phyloP scores from a whole-genome alignment of 2,888 invertebrate species.

The Chymomyza fuscimana region DNA sequence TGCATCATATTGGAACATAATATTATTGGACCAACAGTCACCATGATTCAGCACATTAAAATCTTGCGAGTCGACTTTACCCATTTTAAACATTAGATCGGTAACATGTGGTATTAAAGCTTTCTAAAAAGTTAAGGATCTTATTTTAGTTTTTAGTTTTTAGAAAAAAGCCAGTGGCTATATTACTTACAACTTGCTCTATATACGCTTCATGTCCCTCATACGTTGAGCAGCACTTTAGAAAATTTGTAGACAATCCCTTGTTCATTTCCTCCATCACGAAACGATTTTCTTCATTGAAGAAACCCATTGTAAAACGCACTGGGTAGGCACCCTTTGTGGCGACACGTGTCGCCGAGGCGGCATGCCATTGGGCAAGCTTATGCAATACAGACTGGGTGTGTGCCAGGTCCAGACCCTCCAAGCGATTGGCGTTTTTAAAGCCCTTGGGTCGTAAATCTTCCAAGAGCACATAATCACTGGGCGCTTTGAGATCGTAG shows the following conservation, averaged over 20 bases:
- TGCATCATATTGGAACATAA: constrained; percentile 65
- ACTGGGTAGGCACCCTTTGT: constrained; percentile 39
- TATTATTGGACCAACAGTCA: constrained; percentile 75
- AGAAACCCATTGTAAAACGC: constrained; percentile 19
- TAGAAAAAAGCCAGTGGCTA: not conserved
- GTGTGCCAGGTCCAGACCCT: constrained; percentile 53
- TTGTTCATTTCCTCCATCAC: constrained; percentile 10
- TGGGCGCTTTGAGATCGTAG: constrained; percentile 37
- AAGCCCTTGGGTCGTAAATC: constrained; percentile 50
- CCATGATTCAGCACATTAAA: constrained; percentile 73
- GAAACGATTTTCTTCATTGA: constrained; percentile 11
- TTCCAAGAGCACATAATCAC: constrained; percentile 49
- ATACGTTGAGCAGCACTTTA: constrained; percentile 18
- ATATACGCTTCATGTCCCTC: constrained; percentile 26
- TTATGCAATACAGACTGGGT: constrained; percentile 51
- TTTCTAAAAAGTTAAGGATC: constrained; percentile 5
- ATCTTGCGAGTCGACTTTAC: constrained; percentile 38
- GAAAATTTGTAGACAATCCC: not conserved
- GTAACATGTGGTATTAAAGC: constrained; percentile 33
- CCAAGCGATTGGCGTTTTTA: constrained; percentile 48
- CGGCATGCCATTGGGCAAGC: constrained; percentile 55
- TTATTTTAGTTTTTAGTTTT: not conserved
- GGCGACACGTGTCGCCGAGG: constrained; percentile 41
- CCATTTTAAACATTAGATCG: constrained; percentile 21
- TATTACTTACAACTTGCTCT: constrained; percentile 37